A percentile compares a stretch with the other conserved stretches of the same genome.
Evolutionary conservation across 2,888 invertebrate genomes (phyloP).

Genomic region (Nyleta sp.): DNA sequence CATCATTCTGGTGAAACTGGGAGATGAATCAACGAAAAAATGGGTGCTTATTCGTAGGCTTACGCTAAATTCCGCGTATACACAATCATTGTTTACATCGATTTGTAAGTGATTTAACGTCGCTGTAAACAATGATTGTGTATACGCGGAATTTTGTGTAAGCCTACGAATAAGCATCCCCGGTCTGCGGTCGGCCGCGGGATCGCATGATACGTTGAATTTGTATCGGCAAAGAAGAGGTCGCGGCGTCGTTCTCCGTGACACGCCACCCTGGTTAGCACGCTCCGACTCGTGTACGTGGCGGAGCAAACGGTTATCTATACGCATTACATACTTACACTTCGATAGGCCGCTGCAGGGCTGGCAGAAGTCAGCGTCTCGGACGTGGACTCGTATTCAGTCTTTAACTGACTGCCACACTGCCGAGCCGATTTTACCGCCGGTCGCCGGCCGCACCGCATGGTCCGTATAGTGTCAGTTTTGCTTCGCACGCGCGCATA

Average conservation of each 20-base stretch:
- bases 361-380: conserved; percentile 62
- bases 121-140: too few relatives aligned
- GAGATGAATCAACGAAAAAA: too few relatives aligned
- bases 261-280: conserved; percentile 46
- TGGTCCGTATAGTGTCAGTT: conserved; percentile 40
- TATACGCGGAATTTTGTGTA: too few relatives aligned
- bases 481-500: conserved; percentile 23
- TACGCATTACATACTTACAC: conserved; percentile 61
- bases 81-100: too few relatives aligned
- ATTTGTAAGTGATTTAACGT: too few relatives aligned
- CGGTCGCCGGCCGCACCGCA: conserved; percentile 56
- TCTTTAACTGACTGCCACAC: conserved; percentile 64
- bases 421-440: conserved; percentile 49
- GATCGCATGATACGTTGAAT: conserved; percentile 37
- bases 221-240: conserved; percentile 25
- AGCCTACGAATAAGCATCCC: too few relatives aligned
- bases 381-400: conserved; percentile 61
- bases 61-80: too few relatives aligned
- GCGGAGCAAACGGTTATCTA: conserved; percentile 57
- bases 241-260: conserved; percentile 17
- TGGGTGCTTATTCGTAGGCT: too few relatives aligned
- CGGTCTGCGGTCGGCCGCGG: conserved; percentile 22
- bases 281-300: conserved; percentile 41
- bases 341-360: conserved; percentile 60
- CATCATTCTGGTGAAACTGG: too few relatives aligned